Base-by-base conservation (phyloP, 2,888 invertebrate species). In the Leptinotarsa tumamoca region DNA sequence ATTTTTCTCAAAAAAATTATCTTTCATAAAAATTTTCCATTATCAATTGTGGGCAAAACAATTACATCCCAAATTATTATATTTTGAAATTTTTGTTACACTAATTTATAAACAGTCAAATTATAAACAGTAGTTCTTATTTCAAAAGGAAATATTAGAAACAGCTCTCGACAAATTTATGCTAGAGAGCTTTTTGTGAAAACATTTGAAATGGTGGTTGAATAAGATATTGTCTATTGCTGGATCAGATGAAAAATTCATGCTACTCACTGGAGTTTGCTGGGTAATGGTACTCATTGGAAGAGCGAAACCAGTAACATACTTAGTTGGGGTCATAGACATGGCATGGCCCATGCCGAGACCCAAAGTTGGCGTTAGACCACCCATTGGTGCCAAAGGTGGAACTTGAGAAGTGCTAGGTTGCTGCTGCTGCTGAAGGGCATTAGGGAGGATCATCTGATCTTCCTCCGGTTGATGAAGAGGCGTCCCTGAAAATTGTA, bases 381-480 rank as follows among this genome's bases (percentile, higher is more conserved):
- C 87, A 4, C 88, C 90, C 90, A 92, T 88, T 4, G 92, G 90
- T 1, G 90, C 89, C 82, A 92, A 87, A 2, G 92, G 90, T 71
- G 92, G 91, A 80, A 92, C 88, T 82, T 92, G 92, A 88, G 90
- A 79, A 70, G 80, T 80, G 67, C 79, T 77, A 61, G 83, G 78
- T 71, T 81, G 80, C 71, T 90, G 90, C 72, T 90, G 95, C 84
- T 95, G 95, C 82, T 93, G 93, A 82, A 95, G 90, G 0, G 95
- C 95, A 91, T 95, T 95, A 68, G 96, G 95, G 69, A 96, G 90
- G 83, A 96, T 96, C 87, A 95, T 94, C 87, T 96, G 96, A 87
- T 97, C 97, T 86, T 96, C 96, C 87, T 96, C 96, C 23, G 95
- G 95, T 84, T 96, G 96, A 90, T 96, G 96, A 18, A 96, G 87